These are phyloP conservation scores for Platygyra sinensis DNA, from an alignment of 64 coral and sea anemone genomes.

Conservation along the genomic window DNA sequence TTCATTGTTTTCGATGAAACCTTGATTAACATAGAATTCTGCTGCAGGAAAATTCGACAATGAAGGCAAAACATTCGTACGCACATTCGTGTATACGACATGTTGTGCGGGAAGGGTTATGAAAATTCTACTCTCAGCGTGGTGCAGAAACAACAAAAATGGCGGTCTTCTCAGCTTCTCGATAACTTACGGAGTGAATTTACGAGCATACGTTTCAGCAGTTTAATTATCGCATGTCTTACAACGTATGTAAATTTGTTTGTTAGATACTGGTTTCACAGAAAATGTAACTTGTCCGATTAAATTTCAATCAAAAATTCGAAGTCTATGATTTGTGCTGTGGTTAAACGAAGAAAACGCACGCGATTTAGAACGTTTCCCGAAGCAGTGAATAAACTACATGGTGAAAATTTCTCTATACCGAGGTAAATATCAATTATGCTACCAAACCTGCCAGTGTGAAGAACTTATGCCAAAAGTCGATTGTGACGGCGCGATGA, in stretches of 20 bases:
- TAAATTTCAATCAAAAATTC: slow-evolving; percentile 26
- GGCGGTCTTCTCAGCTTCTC: not conserved
- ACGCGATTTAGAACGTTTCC: not conserved
- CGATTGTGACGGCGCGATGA: not conserved
- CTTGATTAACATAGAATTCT: not conserved
- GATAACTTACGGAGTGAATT: not conserved
- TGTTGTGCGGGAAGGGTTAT: not conserved
- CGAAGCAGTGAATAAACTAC: not conserved
- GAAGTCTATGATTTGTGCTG: not conserved
- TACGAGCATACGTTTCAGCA: too few species aligned
- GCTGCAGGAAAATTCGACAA: not conserved
- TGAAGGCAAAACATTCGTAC: not conserved
- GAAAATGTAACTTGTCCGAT: not conserved
- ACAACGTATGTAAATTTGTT: slow-evolving; percentile 15
- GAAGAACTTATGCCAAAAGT: not conserved
- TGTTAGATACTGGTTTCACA: not conserved
- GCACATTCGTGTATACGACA: not conserved
- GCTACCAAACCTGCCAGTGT: not conserved
- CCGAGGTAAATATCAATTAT: not conserved
- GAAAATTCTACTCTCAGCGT: not conserved
- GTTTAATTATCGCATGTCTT: not conserved
- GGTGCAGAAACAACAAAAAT: not conserved
- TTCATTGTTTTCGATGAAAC: not conserved
- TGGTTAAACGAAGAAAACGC: not conserved
- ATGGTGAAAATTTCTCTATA: not conserved